phyloP scores from a whole-genome alignment of 2,113 vertebrate genomes.

The Pygoscelis antarcticus region DNA sequence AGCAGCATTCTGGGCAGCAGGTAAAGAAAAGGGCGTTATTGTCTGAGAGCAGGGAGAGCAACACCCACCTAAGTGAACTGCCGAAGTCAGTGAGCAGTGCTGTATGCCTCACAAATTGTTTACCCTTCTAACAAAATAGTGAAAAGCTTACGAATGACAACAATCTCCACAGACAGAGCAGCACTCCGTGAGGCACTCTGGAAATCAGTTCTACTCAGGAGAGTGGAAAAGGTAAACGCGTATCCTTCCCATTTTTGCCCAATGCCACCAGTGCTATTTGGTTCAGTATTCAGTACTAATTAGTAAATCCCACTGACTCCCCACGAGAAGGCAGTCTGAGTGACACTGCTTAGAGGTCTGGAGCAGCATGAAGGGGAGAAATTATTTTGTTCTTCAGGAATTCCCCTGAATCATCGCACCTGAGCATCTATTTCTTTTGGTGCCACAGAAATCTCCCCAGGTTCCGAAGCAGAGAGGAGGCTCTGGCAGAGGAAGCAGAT shows the following conservation, averaged over 20 bases:
- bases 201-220: not conserved
- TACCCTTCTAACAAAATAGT: not conserved
- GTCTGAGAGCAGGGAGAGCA: not conserved
- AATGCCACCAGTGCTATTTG: not conserved
- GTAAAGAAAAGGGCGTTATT: not conserved
- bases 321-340: not conserved
- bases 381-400: not conserved
- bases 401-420: not conserved
- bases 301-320: not conserved
- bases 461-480: not conserved
- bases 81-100: not conserved
- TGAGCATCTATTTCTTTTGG: not conserved
- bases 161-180: not conserved
- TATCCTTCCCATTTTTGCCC: not conserved
- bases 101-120: not conserved
- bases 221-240: not conserved
- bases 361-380: not conserved
- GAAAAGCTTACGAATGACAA: not conserved
- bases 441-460: not conserved
- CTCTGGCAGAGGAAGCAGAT: not conserved
- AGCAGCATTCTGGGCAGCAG: not conserved
- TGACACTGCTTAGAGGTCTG: not conserved
- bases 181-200: not conserved
- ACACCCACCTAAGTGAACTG: not conserved
- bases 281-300: not conserved